Evolutionary conservation across 2,113 vertebrate genomes (phyloP).

Genomic region (Sphyrna mokarran): DNA sequence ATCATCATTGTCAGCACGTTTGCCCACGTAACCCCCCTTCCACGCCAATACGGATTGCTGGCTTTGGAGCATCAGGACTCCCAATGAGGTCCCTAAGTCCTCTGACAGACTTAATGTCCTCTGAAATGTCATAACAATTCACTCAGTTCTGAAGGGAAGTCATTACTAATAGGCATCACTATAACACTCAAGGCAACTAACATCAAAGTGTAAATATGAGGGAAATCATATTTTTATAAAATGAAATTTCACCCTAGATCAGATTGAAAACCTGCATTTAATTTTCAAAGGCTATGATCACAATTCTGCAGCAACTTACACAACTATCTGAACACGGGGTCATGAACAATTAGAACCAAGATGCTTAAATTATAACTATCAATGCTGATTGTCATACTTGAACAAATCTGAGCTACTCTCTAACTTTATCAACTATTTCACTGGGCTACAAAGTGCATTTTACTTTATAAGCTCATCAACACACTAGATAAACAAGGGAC

Average conservation of each 20-base stretch:
- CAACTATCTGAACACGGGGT: neutral
- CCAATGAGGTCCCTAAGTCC: no score
- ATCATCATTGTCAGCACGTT: no score
- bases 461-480: neutral
- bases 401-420: neutral
- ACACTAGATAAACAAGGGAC: neutral
- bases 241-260: neutral
- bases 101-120: neutral
- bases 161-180: neutral
- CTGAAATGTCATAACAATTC: neutral
- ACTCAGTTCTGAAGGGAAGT: neutral
- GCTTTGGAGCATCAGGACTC: no score
- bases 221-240: neutral
- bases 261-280: neutral
- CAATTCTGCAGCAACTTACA: neutral
- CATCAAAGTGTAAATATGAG: neutral
- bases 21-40: no score
- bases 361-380: neutral
- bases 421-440: neutral
- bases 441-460: neutral
- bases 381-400: neutral
- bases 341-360: neutral
- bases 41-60: no score
- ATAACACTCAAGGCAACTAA: neutral
- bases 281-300: neutral